Conservation (phyloP, 1,140 invertebrate species). For the Theocolax elegans region DNA sequence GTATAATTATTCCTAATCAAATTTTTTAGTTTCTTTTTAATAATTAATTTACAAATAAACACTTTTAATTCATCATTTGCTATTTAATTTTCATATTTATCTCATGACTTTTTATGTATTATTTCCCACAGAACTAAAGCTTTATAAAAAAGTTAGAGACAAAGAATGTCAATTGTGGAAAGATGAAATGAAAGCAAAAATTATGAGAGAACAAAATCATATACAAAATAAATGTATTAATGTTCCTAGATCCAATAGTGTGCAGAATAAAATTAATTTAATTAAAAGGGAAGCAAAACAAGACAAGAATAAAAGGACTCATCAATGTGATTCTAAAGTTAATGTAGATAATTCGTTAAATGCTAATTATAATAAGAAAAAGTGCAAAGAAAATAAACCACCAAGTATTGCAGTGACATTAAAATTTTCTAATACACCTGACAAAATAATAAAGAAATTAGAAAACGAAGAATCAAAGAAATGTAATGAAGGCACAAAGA, state of each 20-base stretch:
- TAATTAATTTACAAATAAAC: not conserved
- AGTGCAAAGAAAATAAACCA: not conserved
- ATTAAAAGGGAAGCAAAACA: no score
- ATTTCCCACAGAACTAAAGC: constrained; percentile 56
- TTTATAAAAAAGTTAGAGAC: constrained; percentile 61
- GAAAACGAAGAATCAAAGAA: no score
- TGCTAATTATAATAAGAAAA: not conserved
- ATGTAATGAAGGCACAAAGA: no score
- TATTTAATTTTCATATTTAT: no score
- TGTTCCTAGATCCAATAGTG: constrained; percentile 15
- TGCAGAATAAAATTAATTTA: no score
- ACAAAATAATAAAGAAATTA: no score
- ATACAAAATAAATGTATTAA: not conserved
- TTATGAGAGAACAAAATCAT: constrained; percentile 51
- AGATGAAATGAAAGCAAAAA: constrained; percentile 55
- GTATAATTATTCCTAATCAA: not conserved
- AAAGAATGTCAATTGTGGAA: constrained; percentile 54
- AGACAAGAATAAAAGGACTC: not conserved
- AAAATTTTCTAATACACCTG: no score
- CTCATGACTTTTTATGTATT: no score
- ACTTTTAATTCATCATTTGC: not conserved
- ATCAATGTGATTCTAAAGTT: not conserved
- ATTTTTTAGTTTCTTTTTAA: not conserved
- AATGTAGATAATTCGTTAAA: no score
- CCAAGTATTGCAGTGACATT: no score